A percentile compares a stretch with the other conserved stretches of the same genome.
Conservation (phyloP, 92 coral and sea anemone genomes). For the Palythoa grandis region DNA sequence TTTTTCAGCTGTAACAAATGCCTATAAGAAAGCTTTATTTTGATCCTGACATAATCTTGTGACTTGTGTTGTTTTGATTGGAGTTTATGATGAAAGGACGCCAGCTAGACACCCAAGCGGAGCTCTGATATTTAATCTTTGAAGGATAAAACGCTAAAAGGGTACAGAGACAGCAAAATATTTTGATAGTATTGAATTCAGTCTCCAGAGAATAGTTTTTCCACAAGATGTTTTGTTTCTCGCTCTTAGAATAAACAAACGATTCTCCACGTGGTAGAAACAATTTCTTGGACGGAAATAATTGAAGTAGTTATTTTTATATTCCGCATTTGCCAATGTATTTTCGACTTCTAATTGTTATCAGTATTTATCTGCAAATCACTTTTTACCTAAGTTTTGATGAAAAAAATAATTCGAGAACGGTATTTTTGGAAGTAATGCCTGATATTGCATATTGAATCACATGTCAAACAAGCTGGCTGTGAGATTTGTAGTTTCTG, state of each 20-base stretch:
- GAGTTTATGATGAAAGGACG: not conserved
- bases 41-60: not conserved
- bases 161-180: not conserved
- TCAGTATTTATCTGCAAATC: not conserved
- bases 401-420: not conserved
- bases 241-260: not conserved
- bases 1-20: not conserved
- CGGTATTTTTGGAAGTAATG: not conserved
- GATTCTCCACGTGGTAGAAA: not conserved
- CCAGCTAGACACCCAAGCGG: not conserved
- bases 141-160: not conserved
- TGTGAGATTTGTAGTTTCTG: not conserved
- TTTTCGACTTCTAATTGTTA: not conserved
- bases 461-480: not conserved
- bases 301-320: not conserved
- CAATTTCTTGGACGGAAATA: not conserved
- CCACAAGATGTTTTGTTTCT: not conserved
- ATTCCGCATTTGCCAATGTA: not conserved
- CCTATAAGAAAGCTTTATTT: not conserved
- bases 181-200: constrained; percentile 1
- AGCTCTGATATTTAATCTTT: not conserved
- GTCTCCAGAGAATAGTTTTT: not conserved
- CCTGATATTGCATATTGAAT: not conserved
- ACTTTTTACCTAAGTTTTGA: not conserved
- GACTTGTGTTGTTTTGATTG: not conserved